Conservation (phyloP, 2,888 invertebrate genomes). For the Caenorhabditis sp. region DNA sequence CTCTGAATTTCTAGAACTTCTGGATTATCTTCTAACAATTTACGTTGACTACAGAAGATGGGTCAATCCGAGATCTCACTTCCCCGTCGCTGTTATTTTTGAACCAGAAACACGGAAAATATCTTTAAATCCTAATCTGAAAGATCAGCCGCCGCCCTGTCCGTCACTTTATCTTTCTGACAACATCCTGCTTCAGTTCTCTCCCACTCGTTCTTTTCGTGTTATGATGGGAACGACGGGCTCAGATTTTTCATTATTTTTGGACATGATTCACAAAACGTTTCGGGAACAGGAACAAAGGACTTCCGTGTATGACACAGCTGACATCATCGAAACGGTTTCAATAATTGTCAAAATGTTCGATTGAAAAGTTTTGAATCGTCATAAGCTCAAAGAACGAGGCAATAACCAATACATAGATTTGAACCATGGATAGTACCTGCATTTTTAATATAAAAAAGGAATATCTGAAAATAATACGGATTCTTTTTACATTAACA, state of each 20-base stretch:
- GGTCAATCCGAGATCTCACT: too few relatives aligned
- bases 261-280: too few relatives aligned
- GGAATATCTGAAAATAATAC: not conserved
- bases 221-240: not conserved
- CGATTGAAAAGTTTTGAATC: too few relatives aligned
- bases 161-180: not conserved
- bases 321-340: not conserved
- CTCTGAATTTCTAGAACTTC: too few relatives aligned
- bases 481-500: conserved; percentile 11
- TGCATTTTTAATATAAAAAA: not conserved
- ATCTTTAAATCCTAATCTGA: conserved; percentile 10
- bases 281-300: not conserved
- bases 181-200: not conserved
- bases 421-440: too few relatives aligned
- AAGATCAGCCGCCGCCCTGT: conserved; percentile 13
- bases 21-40: too few relatives aligned
- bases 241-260: too few relatives aligned
- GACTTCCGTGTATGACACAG: not conserved
- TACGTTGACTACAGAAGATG: too few relatives aligned
- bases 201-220: not conserved
- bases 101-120: not conserved
- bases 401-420: too few relatives aligned
- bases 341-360: not conserved
- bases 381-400: too few relatives aligned
- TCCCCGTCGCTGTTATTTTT: too few relatives aligned